Percentiles rank a stretch among this genome's conserved stretches.
Evolutionary conservation across 2,888 invertebrate species (phyloP).

Genomic region (Meganola albula): DNA sequence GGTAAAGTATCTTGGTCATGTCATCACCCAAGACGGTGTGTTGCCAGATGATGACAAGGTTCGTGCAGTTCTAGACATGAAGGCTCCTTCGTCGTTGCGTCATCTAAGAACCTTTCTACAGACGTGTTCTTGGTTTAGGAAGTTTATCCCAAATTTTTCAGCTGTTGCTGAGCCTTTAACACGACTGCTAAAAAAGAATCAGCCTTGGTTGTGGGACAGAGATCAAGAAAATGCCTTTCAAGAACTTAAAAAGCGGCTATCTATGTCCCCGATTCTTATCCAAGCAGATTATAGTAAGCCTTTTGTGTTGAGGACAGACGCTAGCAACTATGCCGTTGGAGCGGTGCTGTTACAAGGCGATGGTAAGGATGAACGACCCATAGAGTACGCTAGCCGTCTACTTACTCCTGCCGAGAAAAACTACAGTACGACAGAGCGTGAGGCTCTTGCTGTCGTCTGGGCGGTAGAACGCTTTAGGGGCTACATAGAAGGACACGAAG

Average conservation of each 20-base stretch:
- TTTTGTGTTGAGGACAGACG: too few relatives aligned
- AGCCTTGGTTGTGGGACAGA: neutral
- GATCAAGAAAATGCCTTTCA: neutral
- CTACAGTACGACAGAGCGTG: conserved; percentile 29
- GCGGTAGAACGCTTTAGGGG: conserved; percentile 27
- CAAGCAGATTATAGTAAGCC: too few relatives aligned
- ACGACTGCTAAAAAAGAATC: neutral
- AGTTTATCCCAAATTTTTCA: conserved; percentile 3
- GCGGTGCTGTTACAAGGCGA: neutral
- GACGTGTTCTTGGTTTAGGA: conserved; percentile 20
- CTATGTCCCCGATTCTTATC: neutral
- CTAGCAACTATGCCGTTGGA: conserved; percentile 1
- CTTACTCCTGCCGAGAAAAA: conserved; percentile 11
- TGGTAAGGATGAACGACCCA: conserved; percentile 18
- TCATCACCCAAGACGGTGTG: too few relatives aligned
- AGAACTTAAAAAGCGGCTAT: neutral
- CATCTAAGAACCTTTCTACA: conserved; percentile 33
- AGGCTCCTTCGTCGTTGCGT: conserved; percentile 16
- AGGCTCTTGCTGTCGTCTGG: conserved; percentile 24
- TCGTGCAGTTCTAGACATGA: conserved; percentile 4
- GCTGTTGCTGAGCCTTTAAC: conserved; percentile 4
- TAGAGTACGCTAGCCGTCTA: conserved; percentile 23
- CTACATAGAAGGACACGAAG: conserved; percentile 25
- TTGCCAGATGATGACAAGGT: too few relatives aligned
- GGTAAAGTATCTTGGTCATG: too few relatives aligned